Evolutionary conservation across 2,888 invertebrate species (phyloP), one percentile per base, ranked within the genome.

Genomic region (Cheilosia pagana): DNA sequence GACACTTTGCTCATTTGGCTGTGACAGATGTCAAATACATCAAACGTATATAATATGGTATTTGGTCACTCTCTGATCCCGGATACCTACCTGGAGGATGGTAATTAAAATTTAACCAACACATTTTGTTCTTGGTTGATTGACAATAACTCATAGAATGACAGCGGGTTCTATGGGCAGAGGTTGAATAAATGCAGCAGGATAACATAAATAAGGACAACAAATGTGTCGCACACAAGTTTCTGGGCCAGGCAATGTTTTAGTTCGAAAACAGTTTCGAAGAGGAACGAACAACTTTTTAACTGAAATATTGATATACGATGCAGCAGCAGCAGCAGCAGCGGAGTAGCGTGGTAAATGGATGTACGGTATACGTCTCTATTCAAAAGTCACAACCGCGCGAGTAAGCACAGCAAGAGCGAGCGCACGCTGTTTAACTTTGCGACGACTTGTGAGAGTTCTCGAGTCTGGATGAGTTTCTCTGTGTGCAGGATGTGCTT

Each of bases 231-330:
- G 41, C 45, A 55, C 62, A 41, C 41, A 65, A 57, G 31, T 81
- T 75, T 59, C 52, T 65, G 14, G 67, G 50, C 59, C 65, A 53
- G 28, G 43, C 23, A 82, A 72, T 77, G 71, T 67, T 65, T 57
- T 23, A 53, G 63, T 35, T 45, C 12, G 28, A 59, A 81, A 81
- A 53, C 35, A 21, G 21, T 79, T 75, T 62, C 48, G 43, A 53
- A 3, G 50, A 65, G 28, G 39, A 59, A 60, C 25, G 60, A 39
- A 41, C 35, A 81, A 81, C 57, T 81, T 81, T 75, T 76, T 39
- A 76, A 76, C 70, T 81, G 76, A 81, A 76, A 76, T 71, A 82
- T 82, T 82, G 81, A 82, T 77, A 71, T 71, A 77, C 59, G 60
- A 82, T 77, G 48, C 63, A 41, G 52, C 31, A 19, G 60, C 50